phyloP scores from a whole-genome alignment of 2,888 invertebrate genomes.

The Tetragnatha montana region DNA sequence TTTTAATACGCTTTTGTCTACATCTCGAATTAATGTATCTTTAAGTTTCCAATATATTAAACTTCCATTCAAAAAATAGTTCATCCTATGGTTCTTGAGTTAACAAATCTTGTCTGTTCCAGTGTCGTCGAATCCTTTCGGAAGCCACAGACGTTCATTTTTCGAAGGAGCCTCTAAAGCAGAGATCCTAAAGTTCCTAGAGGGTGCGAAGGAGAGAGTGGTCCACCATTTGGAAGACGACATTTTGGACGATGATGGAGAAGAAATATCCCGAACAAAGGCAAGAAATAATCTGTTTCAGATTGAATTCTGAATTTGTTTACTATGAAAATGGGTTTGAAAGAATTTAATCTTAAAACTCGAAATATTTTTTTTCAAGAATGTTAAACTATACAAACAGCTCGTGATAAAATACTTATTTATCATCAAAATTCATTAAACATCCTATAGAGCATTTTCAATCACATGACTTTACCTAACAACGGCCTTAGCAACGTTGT shows the following conservation, averaged over 20 bases:
- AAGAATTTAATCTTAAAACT: too few species aligned
- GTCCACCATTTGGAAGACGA: conserved; percentile 58
- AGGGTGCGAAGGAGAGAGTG: conserved; percentile 79
- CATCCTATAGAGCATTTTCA: too few species aligned
- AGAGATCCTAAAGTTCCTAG: conserved; percentile 91
- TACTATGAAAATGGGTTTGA: too few species aligned
- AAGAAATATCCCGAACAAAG: conserved; percentile 43
- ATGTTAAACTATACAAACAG: too few species aligned
- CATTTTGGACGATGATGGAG: conserved; percentile 44
- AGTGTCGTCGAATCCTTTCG: conserved; percentile 59
- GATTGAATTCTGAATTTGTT: too few species aligned
- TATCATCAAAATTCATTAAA: too few species aligned
- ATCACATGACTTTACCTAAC: too few species aligned
- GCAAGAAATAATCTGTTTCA: not conserved
- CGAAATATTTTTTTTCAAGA: too few species aligned
- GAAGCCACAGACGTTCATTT: conserved; percentile 74
- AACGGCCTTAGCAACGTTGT: too few species aligned
- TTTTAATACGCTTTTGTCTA: too few species aligned
- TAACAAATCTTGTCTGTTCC: not conserved
- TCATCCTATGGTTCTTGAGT: not conserved
- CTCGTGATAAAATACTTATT: too few species aligned
- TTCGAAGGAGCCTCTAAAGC: conserved; percentile 90
- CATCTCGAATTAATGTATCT: too few species aligned
- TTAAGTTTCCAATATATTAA: not conserved
- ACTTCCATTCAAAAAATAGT: not conserved